A percentile compares a stretch with the other conserved stretches of the same genome.
phyloP scores from a whole-genome alignment of 1,140 invertebrate species.

The Ctenoplectra terminalis region DNA sequence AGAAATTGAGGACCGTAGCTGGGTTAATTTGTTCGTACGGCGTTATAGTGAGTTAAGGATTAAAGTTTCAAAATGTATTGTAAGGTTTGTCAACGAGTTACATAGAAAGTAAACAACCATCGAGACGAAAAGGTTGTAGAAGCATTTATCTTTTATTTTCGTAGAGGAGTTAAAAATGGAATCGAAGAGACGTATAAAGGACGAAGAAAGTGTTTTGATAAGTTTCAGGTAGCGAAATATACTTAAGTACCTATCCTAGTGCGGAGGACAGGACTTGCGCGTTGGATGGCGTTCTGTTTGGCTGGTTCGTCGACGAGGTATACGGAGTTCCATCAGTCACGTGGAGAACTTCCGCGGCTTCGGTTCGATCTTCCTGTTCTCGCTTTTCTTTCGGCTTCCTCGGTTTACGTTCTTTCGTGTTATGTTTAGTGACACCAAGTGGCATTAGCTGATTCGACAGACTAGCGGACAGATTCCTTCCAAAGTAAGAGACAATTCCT shows the following conservation, averaged over 20 bases:
- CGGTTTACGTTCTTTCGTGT: background rate
- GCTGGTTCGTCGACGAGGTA: background rate
- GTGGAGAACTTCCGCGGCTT: slow-evolving; percentile 32
- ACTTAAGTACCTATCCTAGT: background rate
- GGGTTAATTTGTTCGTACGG: no score
- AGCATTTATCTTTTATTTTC: background rate
- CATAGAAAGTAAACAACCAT: background rate
- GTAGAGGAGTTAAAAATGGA: background rate
- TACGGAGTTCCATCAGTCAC: slow-evolving; percentile 23
- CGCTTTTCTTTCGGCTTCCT: background rate
- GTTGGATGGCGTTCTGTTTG: slow-evolving; percentile 1
- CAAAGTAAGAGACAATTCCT: no score
- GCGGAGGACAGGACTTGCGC: slow-evolving; percentile 15
- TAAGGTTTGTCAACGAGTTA: background rate
- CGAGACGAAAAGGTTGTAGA: background rate
- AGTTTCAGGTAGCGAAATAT: background rate
- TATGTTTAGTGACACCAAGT: background rate
- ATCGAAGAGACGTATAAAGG: background rate
- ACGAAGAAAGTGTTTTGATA: background rate
- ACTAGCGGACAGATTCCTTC: no score
- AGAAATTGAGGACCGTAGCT: no score
- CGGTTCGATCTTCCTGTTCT: background rate
- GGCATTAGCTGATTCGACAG: background rate
- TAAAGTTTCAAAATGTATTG: no score
- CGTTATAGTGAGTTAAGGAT: no score